Base-by-base conservation (phyloP, 1,140 invertebrate species). In the Calephelis nemesis region DNA sequence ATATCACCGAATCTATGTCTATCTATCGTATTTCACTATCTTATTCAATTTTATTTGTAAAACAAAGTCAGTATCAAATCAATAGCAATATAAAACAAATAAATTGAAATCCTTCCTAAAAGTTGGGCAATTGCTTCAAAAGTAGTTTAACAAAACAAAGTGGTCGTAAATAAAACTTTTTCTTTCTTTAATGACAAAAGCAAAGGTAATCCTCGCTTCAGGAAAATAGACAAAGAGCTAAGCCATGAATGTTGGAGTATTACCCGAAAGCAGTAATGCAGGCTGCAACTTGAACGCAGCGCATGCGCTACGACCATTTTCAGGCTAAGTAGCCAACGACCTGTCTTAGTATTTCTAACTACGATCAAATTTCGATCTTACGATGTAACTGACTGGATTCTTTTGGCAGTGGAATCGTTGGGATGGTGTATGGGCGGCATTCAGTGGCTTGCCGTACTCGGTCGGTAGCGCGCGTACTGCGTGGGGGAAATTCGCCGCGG, bases 341-440 rank as follows among this genome's bases (percentile, higher is more conserved):
- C 79, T 80, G 79, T 85, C 85, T 89, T 85, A 81, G 78, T 77
- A 74, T 76, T 82, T 74, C 77, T 87, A 86, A 89, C 82, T 87
- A 76, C 85, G 87, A 86, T 87, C 87, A 88, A 90, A 90, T 87
- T 90, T 90, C 82, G 85, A 90, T 90, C 87, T 90, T 90, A 88
- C 74, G 70, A 82, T 86, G 83, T 87, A 90, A 86, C 85, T 50
- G 76, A 86, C 81, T 88, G 78, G 77, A 84, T 83, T 80, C 77
- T 79, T 86, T 87, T 79, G 67, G 72, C 75, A 74, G 75, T 77
- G 77, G 76, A 74, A 73, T 70, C 65, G 67, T 50, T 65, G 45
- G 71, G 73, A 65, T 73, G 71, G 70, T 68, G 68, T 60, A 45
- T 71, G 67, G 65, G 50, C 42, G 48, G 15, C 11, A 65, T 65